Conservation (phyloP, 2,113 vertebrate species). For the Nanorana parkeri region DNA sequence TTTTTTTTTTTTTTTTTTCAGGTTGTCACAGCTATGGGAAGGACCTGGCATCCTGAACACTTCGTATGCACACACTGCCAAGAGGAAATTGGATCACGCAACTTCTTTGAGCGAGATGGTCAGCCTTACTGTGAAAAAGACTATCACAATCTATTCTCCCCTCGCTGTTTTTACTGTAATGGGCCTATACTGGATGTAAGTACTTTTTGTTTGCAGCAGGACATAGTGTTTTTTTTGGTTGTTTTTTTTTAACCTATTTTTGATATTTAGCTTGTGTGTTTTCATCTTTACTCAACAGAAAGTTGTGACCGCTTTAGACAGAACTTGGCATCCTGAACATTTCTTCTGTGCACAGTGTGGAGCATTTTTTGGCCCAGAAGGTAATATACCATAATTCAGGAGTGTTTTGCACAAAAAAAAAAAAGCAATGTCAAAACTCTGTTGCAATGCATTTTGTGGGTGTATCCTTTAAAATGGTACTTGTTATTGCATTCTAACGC, state of each 20-base stretch:
- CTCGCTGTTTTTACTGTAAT: constrained; percentile 96
- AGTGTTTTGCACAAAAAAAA: too few species aligned
- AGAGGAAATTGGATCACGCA: constrained; percentile 96
- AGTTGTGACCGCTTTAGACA: constrained; percentile 96
- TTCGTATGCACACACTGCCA: constrained; percentile 98
- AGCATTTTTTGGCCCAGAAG: constrained; percentile 95
- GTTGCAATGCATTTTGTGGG: background rate
- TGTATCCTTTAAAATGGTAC: background rate
- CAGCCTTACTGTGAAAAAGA: constrained; percentile 98
- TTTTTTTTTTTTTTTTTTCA: constrained; percentile 67
- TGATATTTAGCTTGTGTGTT: background rate
- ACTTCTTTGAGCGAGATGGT: constrained; percentile 96
- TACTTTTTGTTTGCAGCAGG: constrained; percentile 36
- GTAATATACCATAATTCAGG: too few species aligned
- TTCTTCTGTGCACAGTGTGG: constrained; percentile 98
- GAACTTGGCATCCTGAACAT: constrained; percentile 98
- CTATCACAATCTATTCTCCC: constrained; percentile 96
- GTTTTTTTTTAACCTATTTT: too few species aligned
- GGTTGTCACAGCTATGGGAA: constrained; percentile 98
- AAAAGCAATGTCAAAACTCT: background rate
- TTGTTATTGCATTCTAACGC: background rate
- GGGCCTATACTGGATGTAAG: constrained; percentile 97
- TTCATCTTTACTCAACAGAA: constrained; percentile 75
- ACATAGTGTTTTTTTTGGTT: background rate
- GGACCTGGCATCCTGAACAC: constrained; percentile 97